Base-by-base conservation (phyloP, 2,888 invertebrate genomes). In the Diaperis boleti region DNA sequence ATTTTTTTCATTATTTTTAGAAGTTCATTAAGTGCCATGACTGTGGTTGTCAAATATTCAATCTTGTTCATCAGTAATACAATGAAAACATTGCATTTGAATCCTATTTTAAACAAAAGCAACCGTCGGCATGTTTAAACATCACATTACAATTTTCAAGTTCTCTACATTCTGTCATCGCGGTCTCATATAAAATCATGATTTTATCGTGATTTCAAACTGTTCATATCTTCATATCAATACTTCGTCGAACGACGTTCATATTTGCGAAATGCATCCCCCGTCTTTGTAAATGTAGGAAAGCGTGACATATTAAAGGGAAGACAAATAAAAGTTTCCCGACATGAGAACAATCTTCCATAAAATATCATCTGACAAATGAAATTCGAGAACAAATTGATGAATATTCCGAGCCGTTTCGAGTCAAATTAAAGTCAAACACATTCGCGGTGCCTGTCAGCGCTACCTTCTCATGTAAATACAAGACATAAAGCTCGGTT, bases 401-500 rank as follows among this genome's bases (percentile, higher is more conserved):
- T 73, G 73, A 73, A 74, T 72, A 73, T 71, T 70, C 68, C 56
- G 54, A 68, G 63, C 55, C 62, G 69, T 71, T 74, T 69, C 70
- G 41, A 69, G 73, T 72, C 72, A 72, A 73, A 73, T 73, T 72
- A 72, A 71, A 73, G 70, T 72, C 73, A 73, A 72, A 72, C 72
- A 71, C 66, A 68, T 68, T 66, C 67, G 65, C 35, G 50, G 59
- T 49, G 22, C 37, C 41, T 55, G 55, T 54, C 61, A 39, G 37
- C 54, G 61, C 35, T 31, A 17, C 22, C 52, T 22, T 39, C 18
- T 29, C 61, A 55, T 55, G 45, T 45, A 60, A 60, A 60, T 60
- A 17, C 37, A 14, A 26, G 37, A 55, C 44, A 39, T 61, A 61
- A 55, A 29, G 37, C 39, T 22, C 7, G 29, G 33, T 54, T 54